Evolutionary conservation across 2,113 vertebrate species (phyloP), one percentile per base, ranked within the genome.

Genomic region (Cricetomys ansorgei): DNA sequence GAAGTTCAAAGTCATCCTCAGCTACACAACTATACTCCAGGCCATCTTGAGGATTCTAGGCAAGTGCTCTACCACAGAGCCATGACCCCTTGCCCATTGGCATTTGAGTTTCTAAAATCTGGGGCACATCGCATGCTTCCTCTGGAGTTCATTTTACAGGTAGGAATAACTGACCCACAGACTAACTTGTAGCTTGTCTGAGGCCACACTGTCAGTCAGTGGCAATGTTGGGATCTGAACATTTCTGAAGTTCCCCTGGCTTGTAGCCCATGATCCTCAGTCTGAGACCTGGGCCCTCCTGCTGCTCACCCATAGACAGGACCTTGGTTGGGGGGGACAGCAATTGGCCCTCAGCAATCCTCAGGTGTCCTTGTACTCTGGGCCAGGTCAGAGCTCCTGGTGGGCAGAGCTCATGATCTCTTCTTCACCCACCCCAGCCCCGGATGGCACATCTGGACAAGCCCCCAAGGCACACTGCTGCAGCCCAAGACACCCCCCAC

Each of bases 81-180:
- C 43, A 65, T 7, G 8, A 0, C 55, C 19, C 21, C 31, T 37
- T 37, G 15, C 29, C 55, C 40, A 13, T 27, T 37, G 64, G 27
- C 75, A 67, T 21, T 3, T 64, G 59, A 9, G 29, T 64, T 90
- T 80, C 45, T 77, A 55, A 6, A 72, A 72, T 80, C 23, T 34
- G 59, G 48, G n/a, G 13, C 15, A 9, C 0, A 0, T 37, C 23
- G 5, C 0, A 1, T 10, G 27, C 67, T 88, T 55, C 43, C 50
- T 48, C 65, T 6, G 29, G 53, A 86, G 84, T 43, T 55, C 62
- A 57, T 40, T 86, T 59, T 37, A 40, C 4, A 62, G 59, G 48
- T 27, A 23, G 34, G n/a, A 75, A 89, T 45, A 64, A 70, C 3
- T 6, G n/a, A 5, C 59, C 53, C 21, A 3, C 15, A 31, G n/a